Conservation (phyloP, 2,888 invertebrate species). For the Poecilobothrus nobilitatus region DNA sequence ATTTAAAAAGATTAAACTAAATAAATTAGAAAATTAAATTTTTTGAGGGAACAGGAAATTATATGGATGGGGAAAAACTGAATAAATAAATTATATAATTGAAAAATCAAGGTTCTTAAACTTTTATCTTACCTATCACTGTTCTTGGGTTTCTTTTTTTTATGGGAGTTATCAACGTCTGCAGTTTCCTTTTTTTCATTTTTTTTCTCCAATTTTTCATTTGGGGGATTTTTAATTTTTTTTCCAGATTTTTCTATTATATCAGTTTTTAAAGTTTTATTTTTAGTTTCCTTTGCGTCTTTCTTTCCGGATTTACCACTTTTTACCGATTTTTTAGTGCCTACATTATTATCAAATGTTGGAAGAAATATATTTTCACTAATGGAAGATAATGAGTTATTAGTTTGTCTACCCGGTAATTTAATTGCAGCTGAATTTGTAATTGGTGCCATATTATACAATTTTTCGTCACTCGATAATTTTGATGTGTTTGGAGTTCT, state of each 20-base stretch:
- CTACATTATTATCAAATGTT: constrained; percentile 41
- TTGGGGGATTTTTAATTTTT: not conserved
- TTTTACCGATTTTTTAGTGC: constrained; percentile 16
- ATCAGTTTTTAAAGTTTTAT: not conserved
- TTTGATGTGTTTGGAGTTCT: constrained; percentile 19
- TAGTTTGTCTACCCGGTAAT: constrained; percentile 67
- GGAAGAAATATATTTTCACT: constrained; percentile 75
- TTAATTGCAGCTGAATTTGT: constrained; percentile 34
- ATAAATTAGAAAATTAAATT: not conserved
- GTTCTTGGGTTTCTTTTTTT: not conserved
- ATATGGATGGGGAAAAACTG: too few species aligned
- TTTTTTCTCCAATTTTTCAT: not conserved
- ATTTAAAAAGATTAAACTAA: not conserved
- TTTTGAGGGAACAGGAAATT: not conserved
- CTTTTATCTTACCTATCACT: not conserved
- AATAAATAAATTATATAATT: not conserved
- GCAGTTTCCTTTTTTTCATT: not conserved
- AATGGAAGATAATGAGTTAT: constrained; percentile 75
- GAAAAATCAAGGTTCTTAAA: not conserved
- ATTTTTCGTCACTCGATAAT: constrained; percentile 13
- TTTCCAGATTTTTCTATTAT: not conserved
- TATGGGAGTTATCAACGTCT: not conserved
- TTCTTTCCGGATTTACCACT: not conserved
- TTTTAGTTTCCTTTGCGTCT: not conserved
- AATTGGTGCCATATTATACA: constrained; percentile 39